These are phyloP conservation scores for Drosophila eohydei DNA, from an alignment of 2,888 invertebrate species.

Conservation along the genomic window DNA sequence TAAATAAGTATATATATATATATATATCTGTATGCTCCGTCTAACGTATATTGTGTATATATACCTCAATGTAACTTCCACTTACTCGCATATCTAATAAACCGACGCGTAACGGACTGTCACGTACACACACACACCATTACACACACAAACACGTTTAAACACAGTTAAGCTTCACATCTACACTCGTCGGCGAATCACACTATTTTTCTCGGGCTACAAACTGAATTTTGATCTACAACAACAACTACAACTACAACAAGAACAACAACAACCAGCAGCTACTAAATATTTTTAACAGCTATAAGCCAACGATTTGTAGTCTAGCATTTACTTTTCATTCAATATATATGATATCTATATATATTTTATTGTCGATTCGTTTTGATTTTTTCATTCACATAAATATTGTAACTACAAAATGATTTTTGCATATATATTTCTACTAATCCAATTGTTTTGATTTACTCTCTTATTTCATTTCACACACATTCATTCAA, in stretches of 20 bases:
- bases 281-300: constrained; percentile 42
- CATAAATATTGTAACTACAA: constrained; percentile 45
- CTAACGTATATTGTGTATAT: constrained; percentile 49
- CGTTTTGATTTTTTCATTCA: constrained; percentile 41
- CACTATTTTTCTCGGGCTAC: constrained; percentile 44
- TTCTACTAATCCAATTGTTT: constrained; percentile 79
- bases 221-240: constrained; percentile 51
- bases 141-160: constrained; percentile 29
- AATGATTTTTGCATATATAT: constrained; percentile 50
- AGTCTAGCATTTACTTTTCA: constrained; percentile 43
- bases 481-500: constrained; percentile 53
- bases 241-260: constrained; percentile 16
- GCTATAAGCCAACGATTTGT: constrained; percentile 55
- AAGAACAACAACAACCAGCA: constrained; percentile 17
- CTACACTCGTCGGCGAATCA: constrained; percentile 51
- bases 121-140: constrained; percentile 27
- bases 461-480: constrained; percentile 78
- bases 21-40: constrained; percentile 33
- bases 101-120: constrained; percentile 37
- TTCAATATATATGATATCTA: constrained; percentile 18
- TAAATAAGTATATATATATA: constrained; percentile 4
- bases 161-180: constrained; percentile 45
- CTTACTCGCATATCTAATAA: constrained; percentile 19
- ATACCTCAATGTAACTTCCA: constrained; percentile 25
- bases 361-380: constrained; percentile 21